These are phyloP conservation scores for Drosophila borborema DNA, from an alignment of 2,888 invertebrate species.

Conservation along the genomic window DNA sequence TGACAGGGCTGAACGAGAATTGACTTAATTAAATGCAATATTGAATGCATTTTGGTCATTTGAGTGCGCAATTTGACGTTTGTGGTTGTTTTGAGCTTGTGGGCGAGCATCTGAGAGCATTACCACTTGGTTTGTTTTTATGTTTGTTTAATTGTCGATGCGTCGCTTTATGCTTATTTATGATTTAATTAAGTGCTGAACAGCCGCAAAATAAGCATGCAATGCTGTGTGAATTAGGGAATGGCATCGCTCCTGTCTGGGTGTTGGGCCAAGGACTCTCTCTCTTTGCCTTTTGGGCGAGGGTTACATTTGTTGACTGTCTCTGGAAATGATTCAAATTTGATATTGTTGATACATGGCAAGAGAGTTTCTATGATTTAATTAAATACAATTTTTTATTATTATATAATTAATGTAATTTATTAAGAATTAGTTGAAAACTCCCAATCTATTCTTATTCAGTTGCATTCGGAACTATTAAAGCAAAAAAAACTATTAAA, in stretches of 20 bases:
- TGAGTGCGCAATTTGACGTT: slow-evolving; percentile 72
- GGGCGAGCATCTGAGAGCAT: slow-evolving; percentile 42
- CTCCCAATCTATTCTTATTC: neutral
- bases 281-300: neutral
- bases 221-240: neutral
- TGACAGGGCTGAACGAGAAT: slow-evolving; percentile 47
- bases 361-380: neutral
- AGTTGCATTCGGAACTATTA: neutral
- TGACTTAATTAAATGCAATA: slow-evolving; percentile 81
- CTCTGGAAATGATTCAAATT: slow-evolving; percentile 65
- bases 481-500: too few relatives aligned
- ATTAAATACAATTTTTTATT: neutral
- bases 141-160: slow-evolving; percentile 81
- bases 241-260: slow-evolving; percentile 10
- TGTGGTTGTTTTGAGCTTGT: slow-evolving; percentile 37
- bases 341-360: slow-evolving; percentile 60
- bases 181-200: slow-evolving; percentile 78
- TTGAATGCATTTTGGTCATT: slow-evolving; percentile 74
- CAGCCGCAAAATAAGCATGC: slow-evolving; percentile 64
- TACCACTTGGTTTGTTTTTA: slow-evolving; percentile 67
- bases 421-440: neutral
- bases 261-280: slow-evolving; percentile 11
- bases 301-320: slow-evolving; percentile 36
- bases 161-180: slow-evolving; percentile 79
- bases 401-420: neutral